Percentiles rank a stretch among this genome's conserved stretches.
Evolutionary conservation across 2,113 vertebrate genomes (phyloP).

Genomic region (Hiodon tergisus): DNA sequence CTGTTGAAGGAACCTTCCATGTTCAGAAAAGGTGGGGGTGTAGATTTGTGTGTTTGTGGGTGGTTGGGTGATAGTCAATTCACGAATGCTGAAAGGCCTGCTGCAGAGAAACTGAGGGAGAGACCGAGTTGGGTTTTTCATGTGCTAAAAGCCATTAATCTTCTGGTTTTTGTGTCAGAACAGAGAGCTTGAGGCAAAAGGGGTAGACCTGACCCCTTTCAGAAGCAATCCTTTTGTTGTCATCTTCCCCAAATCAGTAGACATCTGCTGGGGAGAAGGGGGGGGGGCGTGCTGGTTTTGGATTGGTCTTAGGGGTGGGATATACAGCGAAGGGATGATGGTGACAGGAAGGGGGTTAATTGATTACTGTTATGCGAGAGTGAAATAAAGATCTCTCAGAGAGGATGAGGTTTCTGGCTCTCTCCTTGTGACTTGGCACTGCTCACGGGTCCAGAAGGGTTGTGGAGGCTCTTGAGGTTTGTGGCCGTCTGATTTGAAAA

Average conservation of each 20-base stretch:
- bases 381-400: conserved; percentile 53
- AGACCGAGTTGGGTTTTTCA: conserved; percentile 23
- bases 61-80: neutral
- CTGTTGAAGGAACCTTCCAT: neutral
- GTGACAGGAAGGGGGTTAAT: conserved; percentile 45
- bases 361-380: conserved; percentile 58
- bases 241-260: conserved; percentile 45
- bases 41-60: conserved; percentile 20
- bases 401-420: conserved; percentile 11
- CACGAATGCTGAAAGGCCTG: neutral
- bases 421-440: neutral
- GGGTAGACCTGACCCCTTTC: conserved; percentile 41
- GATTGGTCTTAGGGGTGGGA: conserved; percentile 35
- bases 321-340: conserved; percentile 35
- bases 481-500: neutral
- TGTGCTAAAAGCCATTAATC: conserved; percentile 55
- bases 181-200: conserved; percentile 44
- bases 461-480: neutral
- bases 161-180: conserved; percentile 45
- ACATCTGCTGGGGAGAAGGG: conserved; percentile 55
- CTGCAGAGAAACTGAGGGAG: neutral
- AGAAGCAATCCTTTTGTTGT: conserved; percentile 36
- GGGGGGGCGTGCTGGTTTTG: conserved; percentile 32
- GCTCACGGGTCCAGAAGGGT: neutral
- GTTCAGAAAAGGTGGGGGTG: neutral